Conservation (phyloP, 2,888 invertebrate genomes). For the Cerastis rubricosa region DNA sequence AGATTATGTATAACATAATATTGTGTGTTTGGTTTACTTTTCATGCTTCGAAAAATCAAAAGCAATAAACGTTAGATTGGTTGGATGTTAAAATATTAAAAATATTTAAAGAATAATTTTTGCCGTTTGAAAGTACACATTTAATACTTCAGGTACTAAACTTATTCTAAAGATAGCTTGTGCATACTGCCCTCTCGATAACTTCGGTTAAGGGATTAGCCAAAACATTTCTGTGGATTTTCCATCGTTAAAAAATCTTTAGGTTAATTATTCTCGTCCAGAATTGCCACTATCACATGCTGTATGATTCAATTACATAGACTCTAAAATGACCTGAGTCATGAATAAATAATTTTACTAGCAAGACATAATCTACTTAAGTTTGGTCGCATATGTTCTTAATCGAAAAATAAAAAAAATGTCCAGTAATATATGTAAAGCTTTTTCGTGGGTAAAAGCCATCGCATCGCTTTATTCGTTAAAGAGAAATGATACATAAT, state of each 20-base stretch:
- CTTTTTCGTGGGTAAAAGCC: slow-evolving; percentile 29
- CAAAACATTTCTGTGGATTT: not conserved
- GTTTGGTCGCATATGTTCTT: not conserved
- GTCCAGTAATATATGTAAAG: slow-evolving; percentile 8
- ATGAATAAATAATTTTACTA: not conserved
- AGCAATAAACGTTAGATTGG: not conserved
- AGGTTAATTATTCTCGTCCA: not conserved
- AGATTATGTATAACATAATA: not conserved
- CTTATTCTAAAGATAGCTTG: not conserved
- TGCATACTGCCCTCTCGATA: not conserved
- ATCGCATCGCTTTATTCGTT: slow-evolving; percentile 23
- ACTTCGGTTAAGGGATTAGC: not conserved
- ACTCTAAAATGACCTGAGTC: not conserved
- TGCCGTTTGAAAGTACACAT: not conserved
- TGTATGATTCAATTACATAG: not conserved
- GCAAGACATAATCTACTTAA: not conserved
- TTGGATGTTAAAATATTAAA: not conserved
- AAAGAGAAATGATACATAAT: slow-evolving; percentile 39
- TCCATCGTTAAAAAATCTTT: not conserved
- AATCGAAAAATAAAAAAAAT: not conserved
- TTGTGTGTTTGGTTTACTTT: not conserved
- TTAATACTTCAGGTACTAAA: not conserved
- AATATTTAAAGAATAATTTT: not conserved
- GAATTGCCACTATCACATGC: not conserved
- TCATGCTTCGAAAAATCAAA: not conserved